Evolutionary conservation across 2,888 invertebrate species (phyloP).

Genomic region (Drosophila emarginata): DNA sequence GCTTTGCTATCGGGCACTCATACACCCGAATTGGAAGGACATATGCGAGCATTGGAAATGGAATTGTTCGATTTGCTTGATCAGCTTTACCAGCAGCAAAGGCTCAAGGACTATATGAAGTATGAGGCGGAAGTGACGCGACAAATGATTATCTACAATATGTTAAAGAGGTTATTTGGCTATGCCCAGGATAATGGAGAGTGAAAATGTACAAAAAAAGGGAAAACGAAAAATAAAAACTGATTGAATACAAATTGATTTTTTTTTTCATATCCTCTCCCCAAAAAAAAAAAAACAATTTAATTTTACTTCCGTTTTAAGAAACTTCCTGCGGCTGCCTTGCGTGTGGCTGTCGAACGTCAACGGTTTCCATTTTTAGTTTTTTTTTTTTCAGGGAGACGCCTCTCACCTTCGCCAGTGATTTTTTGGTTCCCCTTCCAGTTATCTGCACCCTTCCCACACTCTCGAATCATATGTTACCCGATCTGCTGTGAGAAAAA

Average conservation of each 20-base stretch:
- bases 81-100: conserved; percentile 67
- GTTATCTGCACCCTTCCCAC: conserved; percentile 55
- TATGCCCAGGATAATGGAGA: conserved; percentile 59
- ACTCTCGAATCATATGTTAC: conserved; percentile 68
- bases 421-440: conserved; percentile 1
- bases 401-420: conserved; percentile 32
- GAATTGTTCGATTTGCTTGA: conserved; percentile 75
- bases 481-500: conserved; percentile 73
- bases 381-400: conserved; percentile 28
- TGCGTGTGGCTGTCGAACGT: conserved; percentile 75
- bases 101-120: conserved; percentile 75
- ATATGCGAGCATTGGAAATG: conserved; percentile 68
- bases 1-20: conserved; percentile 77
- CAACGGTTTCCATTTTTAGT: conserved; percentile 23
- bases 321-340: conserved; percentile 65
- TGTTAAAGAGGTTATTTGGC: conserved; percentile 78
- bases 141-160: conserved; percentile 78
- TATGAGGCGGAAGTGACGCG: conserved; percentile 78
- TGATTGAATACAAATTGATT: conserved; percentile 54
- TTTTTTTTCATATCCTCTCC: conserved; percentile 30
- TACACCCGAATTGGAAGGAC: conserved; percentile 66
- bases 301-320: conserved; percentile 61
- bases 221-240: conserved; percentile 6
- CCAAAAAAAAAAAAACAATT: conserved; percentile 24
- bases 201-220: conserved; percentile 16